Percentiles rank a stretch among this genome's conserved stretches.
phyloP scores from a whole-genome alignment of 2,888 invertebrate species.

The Nudaria mundana region DNA sequence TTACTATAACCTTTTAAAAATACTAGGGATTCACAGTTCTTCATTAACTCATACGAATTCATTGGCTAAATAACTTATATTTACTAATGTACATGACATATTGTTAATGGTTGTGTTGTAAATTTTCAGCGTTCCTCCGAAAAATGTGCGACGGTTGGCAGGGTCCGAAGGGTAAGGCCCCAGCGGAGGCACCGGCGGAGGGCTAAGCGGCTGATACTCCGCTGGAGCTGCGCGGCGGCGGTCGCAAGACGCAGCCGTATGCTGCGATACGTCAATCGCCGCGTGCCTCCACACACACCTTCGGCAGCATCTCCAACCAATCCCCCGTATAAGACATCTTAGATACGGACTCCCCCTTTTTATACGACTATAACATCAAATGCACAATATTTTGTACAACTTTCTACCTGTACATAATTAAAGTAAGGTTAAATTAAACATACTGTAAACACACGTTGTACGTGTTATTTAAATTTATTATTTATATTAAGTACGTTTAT shows the following conservation, averaged over 20 bases:
- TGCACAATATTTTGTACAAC: slow-evolving; percentile 66
- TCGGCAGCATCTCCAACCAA: slow-evolving; percentile 37
- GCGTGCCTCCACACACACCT: slow-evolving; percentile 29
- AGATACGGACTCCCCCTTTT: slow-evolving; percentile 70
- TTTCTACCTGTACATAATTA: slow-evolving; percentile 75
- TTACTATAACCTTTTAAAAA: too few species aligned
- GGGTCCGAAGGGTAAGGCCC: slow-evolving; percentile 44
- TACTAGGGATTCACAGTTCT: too few species aligned
- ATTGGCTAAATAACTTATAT: slow-evolving; percentile 23
- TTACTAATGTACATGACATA: background rate
- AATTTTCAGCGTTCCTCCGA: slow-evolving; percentile 89
- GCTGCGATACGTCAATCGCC: slow-evolving; percentile 22
- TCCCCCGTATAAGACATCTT: slow-evolving; percentile 63
- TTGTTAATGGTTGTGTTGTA: slow-evolving; percentile 6
- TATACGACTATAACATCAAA: slow-evolving; percentile 64
- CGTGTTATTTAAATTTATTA: slow-evolving; percentile 77
- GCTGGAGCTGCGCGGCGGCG: slow-evolving; percentile 24
- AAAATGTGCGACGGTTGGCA: slow-evolving; percentile 87
- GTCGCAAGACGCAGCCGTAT: slow-evolving; percentile 23
- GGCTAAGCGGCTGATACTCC: slow-evolving; percentile 41
- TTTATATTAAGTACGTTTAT: slow-evolving; percentile 75
- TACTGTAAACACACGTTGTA: slow-evolving; percentile 78
- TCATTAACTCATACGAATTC: slow-evolving; percentile 16
- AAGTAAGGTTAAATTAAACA: slow-evolving; percentile 75
- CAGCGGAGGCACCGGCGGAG: slow-evolving; percentile 54